Base-by-base conservation (phyloP, 1,140 invertebrate genomes). In the Mylabris phalerata region DNA sequence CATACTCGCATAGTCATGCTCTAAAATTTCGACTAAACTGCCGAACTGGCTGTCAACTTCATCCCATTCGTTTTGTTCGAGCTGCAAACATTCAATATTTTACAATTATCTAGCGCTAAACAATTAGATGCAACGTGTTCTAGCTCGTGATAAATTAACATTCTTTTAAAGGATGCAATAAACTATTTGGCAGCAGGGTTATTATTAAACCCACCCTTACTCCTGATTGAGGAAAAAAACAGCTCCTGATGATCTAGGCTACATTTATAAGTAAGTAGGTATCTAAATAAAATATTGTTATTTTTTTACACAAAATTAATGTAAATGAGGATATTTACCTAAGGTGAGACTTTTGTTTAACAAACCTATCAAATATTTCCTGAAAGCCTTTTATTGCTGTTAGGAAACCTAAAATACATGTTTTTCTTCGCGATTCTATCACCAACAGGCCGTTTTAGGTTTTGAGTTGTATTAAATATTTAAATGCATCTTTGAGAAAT, bases 231-330 rank as follows among this genome's bases (percentile, higher is more conserved):
- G 24, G 39, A 45, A 64, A 64, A 64, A 57, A 58, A 62, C 5
- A 55, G 13, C 27, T 62, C 56, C 9, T 59, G 24, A 44, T 62
- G 60, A 47, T 62, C 60, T 50, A 59, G 55, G 11, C 44, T 58
- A 9, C 43, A 43, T 50, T 62, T 58, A 24, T 62, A 62, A 4
- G 40, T 45, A 11, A 43, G 42, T 27, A 45, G n/a, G 43, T 32
- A 54, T n/a, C 45, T 44, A 32, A 26, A 50, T 3, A 2, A 50
- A 38, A 13, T 26, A 11, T 38, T 50, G n/a, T 13, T 39, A 50
- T 50, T 10, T 48, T 4, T 19, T 10, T 10, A 48, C 9, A 48
- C 32, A 32, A 32, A 32, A 42, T 42, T 9, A 42, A 6, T 42
- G 6, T 40, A 6, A n/a, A 42, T 42, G 41, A 32, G 32, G 11